Percentiles rank a stretch among this genome's conserved stretches.
Evolutionary conservation across 2,113 vertebrate genomes (phyloP).

Genomic region (Pitta sordida): DNA sequence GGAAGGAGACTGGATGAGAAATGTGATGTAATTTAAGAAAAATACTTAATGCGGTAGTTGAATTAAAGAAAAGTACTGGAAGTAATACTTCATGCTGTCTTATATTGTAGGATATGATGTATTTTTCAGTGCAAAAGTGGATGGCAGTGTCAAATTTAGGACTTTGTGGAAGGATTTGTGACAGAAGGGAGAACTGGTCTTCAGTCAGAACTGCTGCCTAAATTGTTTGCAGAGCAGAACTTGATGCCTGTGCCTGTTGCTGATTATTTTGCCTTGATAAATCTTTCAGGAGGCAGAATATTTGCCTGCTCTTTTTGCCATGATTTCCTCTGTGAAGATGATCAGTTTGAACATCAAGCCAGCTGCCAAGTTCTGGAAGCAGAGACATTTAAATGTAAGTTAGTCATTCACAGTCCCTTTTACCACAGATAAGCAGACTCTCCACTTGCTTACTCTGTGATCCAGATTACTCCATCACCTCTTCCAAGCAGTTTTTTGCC

Average conservation of each 20-base stretch:
- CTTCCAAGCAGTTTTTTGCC: not conserved
- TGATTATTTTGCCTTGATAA: constrained; percentile 22
- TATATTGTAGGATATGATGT: not conserved
- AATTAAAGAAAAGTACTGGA: not conserved
- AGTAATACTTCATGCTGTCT: not conserved
- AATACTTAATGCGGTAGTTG: not conserved
- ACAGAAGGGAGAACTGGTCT: not conserved
- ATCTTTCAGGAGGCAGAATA: constrained; percentile 87
- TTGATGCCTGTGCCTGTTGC: not conserved
- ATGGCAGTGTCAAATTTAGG: not conserved
- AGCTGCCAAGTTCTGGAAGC: constrained; percentile 97
- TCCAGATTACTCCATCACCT: not conserved
- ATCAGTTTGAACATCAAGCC: constrained; percentile 98
- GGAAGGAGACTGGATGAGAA: not conserved
- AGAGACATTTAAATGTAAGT: constrained; percentile 98
- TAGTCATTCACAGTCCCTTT: not conserved
- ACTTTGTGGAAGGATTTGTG: not conserved
- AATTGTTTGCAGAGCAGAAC: not conserved
- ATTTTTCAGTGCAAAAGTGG: not conserved
- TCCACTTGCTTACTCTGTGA: not conserved
- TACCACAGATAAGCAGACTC: not conserved
- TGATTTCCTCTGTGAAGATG: constrained; percentile 97
- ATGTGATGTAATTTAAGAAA: not conserved
- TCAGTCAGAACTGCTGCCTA: not conserved
- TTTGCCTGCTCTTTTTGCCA: constrained; percentile 96